Evolutionary conservation across 2,113 vertebrate genomes (phyloP).

Genomic region (Malurus alboscapulatus): DNA sequence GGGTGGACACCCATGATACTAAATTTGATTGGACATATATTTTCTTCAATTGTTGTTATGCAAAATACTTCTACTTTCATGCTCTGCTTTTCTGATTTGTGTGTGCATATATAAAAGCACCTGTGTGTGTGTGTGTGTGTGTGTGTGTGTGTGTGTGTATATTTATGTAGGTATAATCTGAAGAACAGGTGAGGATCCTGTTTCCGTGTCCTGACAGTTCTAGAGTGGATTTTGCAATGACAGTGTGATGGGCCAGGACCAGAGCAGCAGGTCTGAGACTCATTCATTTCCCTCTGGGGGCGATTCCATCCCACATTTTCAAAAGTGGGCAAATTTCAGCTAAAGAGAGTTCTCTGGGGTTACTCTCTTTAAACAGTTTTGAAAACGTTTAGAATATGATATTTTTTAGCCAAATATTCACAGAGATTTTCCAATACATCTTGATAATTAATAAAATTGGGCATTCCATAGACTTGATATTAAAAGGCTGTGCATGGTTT

Average conservation of each 20-base stretch:
- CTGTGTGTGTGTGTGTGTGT: fast-evolving
- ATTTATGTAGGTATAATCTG: not conserved
- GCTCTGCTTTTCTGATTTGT: not conserved
- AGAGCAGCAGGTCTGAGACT: not conserved
- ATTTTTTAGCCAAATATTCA: not conserved
- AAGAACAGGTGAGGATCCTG: not conserved
- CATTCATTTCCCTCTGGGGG: not conserved
- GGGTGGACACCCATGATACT: not conserved
- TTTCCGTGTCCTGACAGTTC: not conserved
- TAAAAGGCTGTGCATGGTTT: not conserved
- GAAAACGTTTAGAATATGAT: not conserved
- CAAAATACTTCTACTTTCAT: not conserved
- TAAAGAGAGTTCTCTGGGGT: not conserved
- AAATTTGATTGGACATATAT: not conserved
- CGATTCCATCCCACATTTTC: not conserved
- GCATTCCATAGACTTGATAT: not conserved
- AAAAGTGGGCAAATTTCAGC: not conserved
- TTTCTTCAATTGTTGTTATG: not conserved
- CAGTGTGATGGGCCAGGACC: not conserved
- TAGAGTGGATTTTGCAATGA: not conserved
- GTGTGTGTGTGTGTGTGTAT: fast-evolving
- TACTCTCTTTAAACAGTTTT: not conserved
- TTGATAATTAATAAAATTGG: not conserved
- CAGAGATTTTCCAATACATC: not conserved
- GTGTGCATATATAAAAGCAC: not conserved